Conservation (phyloP, 1,140 invertebrate genomes). For the Antheraea pernyi region DNA sequence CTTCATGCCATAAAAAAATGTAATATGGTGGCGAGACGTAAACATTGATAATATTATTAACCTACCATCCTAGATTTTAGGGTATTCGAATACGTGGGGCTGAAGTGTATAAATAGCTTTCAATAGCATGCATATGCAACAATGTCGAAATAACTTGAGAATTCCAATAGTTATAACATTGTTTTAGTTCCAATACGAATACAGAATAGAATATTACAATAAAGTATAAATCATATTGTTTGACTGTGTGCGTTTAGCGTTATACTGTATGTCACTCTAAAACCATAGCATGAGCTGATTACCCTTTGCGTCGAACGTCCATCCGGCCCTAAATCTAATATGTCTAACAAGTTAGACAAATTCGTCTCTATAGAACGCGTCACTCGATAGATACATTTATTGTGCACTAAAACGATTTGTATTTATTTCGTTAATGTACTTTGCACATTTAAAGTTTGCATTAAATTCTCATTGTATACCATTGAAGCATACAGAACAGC, state of each 20-base stretch:
- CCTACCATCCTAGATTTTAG: too few species aligned
- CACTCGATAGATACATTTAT: neutral
- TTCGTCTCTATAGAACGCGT: neutral
- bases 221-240: neutral
- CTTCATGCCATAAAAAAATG: too few species aligned
- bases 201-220: neutral
- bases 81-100: too few species aligned
- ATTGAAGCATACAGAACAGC: too few species aligned
- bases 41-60: too few species aligned
- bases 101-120: too few species aligned
- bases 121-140: too few species aligned
- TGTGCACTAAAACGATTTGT: neutral
- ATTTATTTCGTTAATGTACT: neutral
- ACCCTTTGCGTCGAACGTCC: slow-evolving; percentile 36
- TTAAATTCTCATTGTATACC: neutral
- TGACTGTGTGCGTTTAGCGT: neutral
- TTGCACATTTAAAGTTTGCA: neutral
- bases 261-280: neutral
- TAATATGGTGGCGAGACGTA: too few species aligned
- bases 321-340: slow-evolving; percentile 56
- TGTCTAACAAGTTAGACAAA: slow-evolving; percentile 21
- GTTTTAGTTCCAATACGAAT: neutral
- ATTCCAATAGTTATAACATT: too few species aligned
- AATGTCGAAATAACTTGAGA: too few species aligned
- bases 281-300: neutral